Percentiles rank a stretch among this genome's conserved stretches.
phyloP scores from a whole-genome alignment of 2,888 invertebrate species.

The Tanypteryx hageni region DNA sequence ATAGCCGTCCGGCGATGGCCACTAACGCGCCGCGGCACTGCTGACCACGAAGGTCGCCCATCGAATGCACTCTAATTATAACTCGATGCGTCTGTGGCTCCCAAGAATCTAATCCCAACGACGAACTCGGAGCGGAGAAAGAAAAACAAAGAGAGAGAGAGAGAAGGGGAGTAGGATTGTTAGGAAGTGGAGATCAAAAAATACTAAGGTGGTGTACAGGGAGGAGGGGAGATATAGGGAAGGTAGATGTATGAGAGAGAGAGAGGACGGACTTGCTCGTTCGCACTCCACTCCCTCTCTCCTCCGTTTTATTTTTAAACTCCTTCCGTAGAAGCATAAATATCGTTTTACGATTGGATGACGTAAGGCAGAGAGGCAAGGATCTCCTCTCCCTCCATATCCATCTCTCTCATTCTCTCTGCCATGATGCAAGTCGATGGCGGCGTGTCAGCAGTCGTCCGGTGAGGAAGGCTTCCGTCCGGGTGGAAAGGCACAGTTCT shows the following conservation, averaged over 20 bases:
- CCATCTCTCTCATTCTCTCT: not conserved
- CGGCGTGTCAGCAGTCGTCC: not conserved
- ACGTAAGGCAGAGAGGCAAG: not conserved
- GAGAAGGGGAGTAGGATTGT: not conserved
- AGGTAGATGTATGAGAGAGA: not conserved
- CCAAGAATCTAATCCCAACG: not conserved
- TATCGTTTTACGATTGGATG: not conserved
- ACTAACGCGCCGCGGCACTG: not conserved
- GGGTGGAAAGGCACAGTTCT: not conserved
- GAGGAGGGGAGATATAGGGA: not conserved
- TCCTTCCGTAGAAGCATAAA: not conserved
- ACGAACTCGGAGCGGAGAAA: not conserved
- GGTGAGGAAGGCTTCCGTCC: not conserved
- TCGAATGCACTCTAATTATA: slow-evolving; percentile 48
- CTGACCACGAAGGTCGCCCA: slow-evolving; percentile 45
- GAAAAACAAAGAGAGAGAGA: not conserved
- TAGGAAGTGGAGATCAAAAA: not conserved
- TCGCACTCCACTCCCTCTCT: too few relatives aligned
- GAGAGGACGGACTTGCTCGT: not conserved
- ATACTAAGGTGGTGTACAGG: not conserved
- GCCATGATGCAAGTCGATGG: not conserved
- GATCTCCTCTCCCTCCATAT: too few relatives aligned
- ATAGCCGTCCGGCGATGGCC: not conserved
- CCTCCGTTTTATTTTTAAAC: not conserved
- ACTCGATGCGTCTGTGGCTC: slow-evolving; percentile 11